phyloP scores from a whole-genome alignment of 64 coral and sea anemone species.

The Orbicella faveolata region DNA sequence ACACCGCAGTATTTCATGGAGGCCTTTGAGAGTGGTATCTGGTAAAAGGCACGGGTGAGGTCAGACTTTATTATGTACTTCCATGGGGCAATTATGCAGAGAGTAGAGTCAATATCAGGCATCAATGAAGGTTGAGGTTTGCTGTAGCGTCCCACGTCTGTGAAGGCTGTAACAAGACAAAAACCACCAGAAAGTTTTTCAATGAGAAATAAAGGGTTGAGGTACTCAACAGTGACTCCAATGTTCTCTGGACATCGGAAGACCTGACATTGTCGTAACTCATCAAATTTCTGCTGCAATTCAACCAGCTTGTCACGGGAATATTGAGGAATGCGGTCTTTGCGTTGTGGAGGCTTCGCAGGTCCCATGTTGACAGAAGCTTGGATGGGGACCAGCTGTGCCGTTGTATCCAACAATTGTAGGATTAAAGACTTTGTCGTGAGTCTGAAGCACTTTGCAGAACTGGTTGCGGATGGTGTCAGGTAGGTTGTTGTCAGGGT shows the following conservation, averaged over 20 bases:
- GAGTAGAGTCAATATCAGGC: constrained; percentile 47
- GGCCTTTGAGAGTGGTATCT: no score
- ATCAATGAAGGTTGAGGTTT: constrained; percentile 65
- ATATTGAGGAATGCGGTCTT: constrained; percentile 47
- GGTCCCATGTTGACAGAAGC: no score
- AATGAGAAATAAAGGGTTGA: constrained; percentile 65
- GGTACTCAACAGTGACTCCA: constrained; percentile 43
- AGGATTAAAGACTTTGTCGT: no score
- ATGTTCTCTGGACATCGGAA: constrained; percentile 14
- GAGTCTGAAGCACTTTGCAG: no score
- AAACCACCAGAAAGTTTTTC: constrained; percentile 19
- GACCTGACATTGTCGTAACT: no score
- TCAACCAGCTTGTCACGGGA: constrained; percentile 25
- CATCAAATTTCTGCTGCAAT: constrained; percentile 40
- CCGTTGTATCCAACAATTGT: no score
- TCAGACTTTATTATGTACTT: no score
- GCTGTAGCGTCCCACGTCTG: constrained; percentile 44
- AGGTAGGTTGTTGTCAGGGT: no score
- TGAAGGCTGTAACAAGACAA: constrained; percentile 12
- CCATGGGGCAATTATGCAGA: not conserved
- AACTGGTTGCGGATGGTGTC: no score
- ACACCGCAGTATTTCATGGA: no score
- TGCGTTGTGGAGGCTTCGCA: constrained; percentile 26
- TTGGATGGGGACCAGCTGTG: not conserved
- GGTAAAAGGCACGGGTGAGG: no score